Base-by-base conservation (phyloP, 2,888 invertebrate species). In the Brachynemurus nebulosus region DNA sequence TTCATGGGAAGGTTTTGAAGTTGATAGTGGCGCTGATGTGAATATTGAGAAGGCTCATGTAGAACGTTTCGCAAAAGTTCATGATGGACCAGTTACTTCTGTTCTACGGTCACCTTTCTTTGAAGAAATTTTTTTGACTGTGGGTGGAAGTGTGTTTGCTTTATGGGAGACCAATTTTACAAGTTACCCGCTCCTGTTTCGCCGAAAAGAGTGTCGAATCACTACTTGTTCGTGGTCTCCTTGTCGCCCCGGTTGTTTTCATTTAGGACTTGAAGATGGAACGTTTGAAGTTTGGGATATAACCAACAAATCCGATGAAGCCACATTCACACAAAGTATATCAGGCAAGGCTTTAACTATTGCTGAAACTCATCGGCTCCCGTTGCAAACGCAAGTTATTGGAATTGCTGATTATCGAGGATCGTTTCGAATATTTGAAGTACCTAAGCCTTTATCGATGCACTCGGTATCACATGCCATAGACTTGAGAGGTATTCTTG, bases 271-370 rank as follows among this genome's bases (percentile, higher is more conserved):
- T 16, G 69, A 68, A 18, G 85, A 88, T 64, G 89, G 89, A 2
- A 72, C 70, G 46, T 65, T 86, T 11, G 88, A 90, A 62, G 75
- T 79, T 9, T 91, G 90, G 90, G 82, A 88, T 64, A 64, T 90
- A 45, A 62, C 81, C 45, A 64, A 76, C 39, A 71, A 74, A 56
- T 80, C 79, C 50, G 79, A 86, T 52, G 72, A 75, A 49, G 74
- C 84, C 1, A 73, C 74, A 47, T 71, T 80, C 44, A 68, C 72
- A 1, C 76, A 85, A 58, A 76, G 72, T 46, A 63, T 81, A 14
- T 80, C 85, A 3, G 76, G 79, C 2, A 69, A 69, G 6, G 70
- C 74, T 57, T 67, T 83, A n/a, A 78, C 80, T 1, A 70, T 72
- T 16, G 66, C 80, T 14, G 71, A 70, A 30, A 66, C 74, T 39